phyloP scores from a whole-genome alignment of 2,888 invertebrate genomes.

The Heliconius hortense region DNA sequence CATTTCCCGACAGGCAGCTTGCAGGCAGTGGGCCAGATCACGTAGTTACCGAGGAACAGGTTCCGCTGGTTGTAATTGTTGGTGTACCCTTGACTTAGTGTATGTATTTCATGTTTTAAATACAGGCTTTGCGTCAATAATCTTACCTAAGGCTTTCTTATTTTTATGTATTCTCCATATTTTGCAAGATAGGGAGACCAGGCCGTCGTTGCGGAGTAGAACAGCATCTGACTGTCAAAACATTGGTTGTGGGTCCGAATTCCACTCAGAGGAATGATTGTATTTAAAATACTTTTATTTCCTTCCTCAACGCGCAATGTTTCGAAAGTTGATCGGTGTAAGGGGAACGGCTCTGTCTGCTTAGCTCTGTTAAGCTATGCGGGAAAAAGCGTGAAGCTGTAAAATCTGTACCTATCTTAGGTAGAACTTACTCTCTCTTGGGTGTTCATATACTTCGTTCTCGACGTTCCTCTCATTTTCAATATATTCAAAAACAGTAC shows the following conservation, averaged over 20 bases:
- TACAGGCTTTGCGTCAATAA: neutral
- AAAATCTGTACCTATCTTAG: no score
- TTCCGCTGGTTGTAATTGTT: conserved; percentile 13
- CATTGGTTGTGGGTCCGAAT: neutral
- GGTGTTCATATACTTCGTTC: no score
- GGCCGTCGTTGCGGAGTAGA: neutral
- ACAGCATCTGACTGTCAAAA: neutral
- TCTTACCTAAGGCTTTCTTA: neutral
- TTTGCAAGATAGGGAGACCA: no score
- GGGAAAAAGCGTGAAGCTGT: no score
- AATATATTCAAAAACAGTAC: no score
- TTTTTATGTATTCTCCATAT: neutral
- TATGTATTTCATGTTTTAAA: conserved; percentile 7
- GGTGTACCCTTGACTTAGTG: conserved; percentile 19
- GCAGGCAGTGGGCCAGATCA: conserved; percentile 49
- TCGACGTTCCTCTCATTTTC: no score
- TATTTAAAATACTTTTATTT: neutral
- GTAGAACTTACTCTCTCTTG: no score
- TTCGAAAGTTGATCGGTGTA: neutral
- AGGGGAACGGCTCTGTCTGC: no score
- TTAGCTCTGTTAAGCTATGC: no score
- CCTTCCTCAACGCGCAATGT: neutral
- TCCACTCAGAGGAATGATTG: neutral
- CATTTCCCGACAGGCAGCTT: conserved; percentile 47
- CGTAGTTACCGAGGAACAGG: conserved; percentile 47